Percentiles rank a stretch among this genome's conserved stretches.
These are phyloP conservation scores for Crossocerus cetratus DNA, from an alignment of 2,888 invertebrate genomes.

Conservation along the genomic window DNA sequence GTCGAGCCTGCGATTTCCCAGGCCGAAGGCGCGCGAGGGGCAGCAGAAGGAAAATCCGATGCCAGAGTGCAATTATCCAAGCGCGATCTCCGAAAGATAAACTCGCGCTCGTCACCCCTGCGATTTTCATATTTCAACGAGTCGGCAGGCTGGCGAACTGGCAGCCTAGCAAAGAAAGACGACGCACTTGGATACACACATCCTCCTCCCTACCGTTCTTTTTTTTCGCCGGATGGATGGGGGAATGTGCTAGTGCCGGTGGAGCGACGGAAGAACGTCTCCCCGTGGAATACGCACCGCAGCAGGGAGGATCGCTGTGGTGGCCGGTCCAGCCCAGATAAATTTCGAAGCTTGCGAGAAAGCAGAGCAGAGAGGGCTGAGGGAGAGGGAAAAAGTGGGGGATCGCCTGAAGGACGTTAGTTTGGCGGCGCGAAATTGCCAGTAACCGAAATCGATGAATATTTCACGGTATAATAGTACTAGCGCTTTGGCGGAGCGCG, in stretches of 20 bases:
- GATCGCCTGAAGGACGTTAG: constrained; percentile 45
- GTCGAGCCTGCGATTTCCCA: too few species aligned
- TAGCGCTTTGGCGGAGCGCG: constrained; percentile 19
- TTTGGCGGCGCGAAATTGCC: constrained; percentile 66
- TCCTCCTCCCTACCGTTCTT: constrained; percentile 17
- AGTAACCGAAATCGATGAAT: constrained; percentile 67
- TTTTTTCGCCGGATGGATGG: constrained; percentile 11
- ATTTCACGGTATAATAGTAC: constrained; percentile 59
- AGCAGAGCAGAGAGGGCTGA: constrained; percentile 18
- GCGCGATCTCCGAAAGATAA: too few species aligned
- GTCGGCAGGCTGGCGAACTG: too few species aligned
- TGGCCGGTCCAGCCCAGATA: constrained; percentile 32
- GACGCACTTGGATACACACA: background rate
- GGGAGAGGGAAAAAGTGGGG: too few species aligned
- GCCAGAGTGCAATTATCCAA: too few species aligned
- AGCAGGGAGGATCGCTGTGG: too few species aligned
- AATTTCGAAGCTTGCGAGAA: constrained; percentile 43
- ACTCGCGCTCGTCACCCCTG: too few species aligned
- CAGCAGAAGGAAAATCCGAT: too few species aligned
- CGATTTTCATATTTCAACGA: too few species aligned
- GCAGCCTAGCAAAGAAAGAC: too few species aligned
- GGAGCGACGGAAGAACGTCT: constrained; percentile 30
- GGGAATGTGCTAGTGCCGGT: constrained; percentile 15
- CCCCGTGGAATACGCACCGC: constrained; percentile 37
- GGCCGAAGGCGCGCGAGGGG: too few species aligned